Evolutionary conservation across 2,113 vertebrate species (phyloP), one percentile per base, ranked within the genome.

Genomic region (Epinephelus moara): DNA sequence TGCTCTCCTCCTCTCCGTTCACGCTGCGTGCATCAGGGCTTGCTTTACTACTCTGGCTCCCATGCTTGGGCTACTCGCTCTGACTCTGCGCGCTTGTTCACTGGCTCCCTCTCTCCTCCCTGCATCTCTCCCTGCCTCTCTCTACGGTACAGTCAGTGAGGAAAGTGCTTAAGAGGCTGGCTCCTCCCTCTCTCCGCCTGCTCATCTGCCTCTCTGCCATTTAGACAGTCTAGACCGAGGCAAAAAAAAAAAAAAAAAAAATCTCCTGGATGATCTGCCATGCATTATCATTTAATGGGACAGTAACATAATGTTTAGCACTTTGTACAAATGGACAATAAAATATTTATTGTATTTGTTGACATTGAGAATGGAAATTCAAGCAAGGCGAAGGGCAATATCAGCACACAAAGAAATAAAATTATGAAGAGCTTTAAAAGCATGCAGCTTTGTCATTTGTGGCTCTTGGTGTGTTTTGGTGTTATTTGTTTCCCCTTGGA

Each of bases 91-190:
- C 18, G 40, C 49, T 50, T 57, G 25, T 50, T 62, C 77, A 50
- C 68, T 66, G 69, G 27, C 75, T 75, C 57, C 23, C 78, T 59
- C 76, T 69, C 73, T 78, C 60, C 47, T 53, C 79, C 33, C 78
- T 60, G 21, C 21, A 6, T 57, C 67, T 53, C 62, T 73, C 45
- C 17, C 69, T 53, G 56, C 7, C 47, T 70, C 40, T 59, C 70
- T 61, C 47, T 19, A 4, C 12, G 37, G 63, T 78, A 75, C 80
- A 84, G 63, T 68, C 64, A 77, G 66, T 45, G 78, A 75, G 75
- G 57, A 78, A 74, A 90, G 81, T 69, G 84, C 81, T 80, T 42
- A 68, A 78, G 66, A 84, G 56, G 56, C 74, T 80, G 66, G 81
- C 86, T 86, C 86, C 89, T 82, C 84, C 84, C 50, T 70, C 62